phyloP scores from a whole-genome alignment of 2,113 vertebrate species.

The Haplotaxodon microlepis region DNA sequence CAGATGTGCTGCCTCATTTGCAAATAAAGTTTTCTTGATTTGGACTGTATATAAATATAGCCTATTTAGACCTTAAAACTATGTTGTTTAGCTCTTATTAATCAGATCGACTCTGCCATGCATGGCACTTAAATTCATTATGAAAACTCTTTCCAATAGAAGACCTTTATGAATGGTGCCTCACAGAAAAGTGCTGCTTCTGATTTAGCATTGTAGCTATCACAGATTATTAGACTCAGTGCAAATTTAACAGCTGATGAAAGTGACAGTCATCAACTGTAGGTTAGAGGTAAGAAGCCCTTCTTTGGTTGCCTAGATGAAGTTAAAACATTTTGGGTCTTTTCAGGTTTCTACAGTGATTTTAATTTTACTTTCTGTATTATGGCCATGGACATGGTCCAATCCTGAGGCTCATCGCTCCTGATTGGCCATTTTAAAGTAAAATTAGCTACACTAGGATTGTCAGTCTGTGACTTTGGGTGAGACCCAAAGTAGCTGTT shows the following conservation, averaged over 20 bases:
- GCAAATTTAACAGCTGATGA: not conserved
- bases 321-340: not conserved
- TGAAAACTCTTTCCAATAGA: fast-evolving
- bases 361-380: not conserved
- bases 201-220: not conserved
- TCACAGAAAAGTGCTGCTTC: not conserved
- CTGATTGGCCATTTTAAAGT: fast-evolving
- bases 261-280: not conserved
- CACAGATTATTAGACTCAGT: not conserved
- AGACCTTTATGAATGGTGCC: not conserved
- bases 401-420: not conserved
- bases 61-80: fast-evolving
- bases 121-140: not conserved
- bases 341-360: not conserved
- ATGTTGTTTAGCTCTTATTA: not conserved
- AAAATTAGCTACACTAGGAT: not conserved
- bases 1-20: not conserved
- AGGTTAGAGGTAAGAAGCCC: not conserved
- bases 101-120: not conserved
- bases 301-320: not conserved
- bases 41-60: not conserved
- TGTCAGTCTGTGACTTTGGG: not conserved
- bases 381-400: not conserved
- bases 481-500: not conserved
- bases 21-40: not conserved